Evolutionary conservation across 2,888 invertebrate genomes (phyloP).

Genomic region (Busseola fusca): DNA sequence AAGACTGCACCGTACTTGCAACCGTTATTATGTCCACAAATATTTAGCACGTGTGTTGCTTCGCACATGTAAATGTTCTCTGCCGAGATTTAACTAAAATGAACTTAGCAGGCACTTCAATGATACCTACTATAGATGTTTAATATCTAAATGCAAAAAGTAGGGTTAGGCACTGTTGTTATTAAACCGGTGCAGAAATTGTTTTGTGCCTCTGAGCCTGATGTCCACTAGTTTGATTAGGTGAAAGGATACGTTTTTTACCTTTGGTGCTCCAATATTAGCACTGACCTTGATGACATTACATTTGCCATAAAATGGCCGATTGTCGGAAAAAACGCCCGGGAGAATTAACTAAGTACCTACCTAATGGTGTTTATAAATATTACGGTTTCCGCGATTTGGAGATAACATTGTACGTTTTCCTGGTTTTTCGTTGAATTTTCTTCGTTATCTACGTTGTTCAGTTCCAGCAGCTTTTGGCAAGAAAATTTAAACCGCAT

Average conservation of each 20-base stretch:
- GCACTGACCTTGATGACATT: conserved; percentile 74
- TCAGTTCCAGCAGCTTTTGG: neutral
- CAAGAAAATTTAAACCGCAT: neutral
- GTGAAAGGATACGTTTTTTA: conserved; percentile 74
- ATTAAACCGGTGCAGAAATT: conserved; percentile 53
- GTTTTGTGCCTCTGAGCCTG: conserved; percentile 42
- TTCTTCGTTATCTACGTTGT: neutral
- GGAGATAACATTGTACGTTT: conserved; percentile 33
- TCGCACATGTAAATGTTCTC: conserved; percentile 64
- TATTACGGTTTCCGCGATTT: neutral
- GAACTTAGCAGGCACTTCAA: conserved; percentile 76
- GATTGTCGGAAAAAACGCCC: conserved; percentile 14
- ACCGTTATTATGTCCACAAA: conserved; percentile 44
- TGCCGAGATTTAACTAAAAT: conserved; percentile 73
- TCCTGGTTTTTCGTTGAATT: neutral
- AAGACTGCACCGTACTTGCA: conserved; percentile 33
- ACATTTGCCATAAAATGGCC: conserved; percentile 51
- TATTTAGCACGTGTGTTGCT: conserved; percentile 56
- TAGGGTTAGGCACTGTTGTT: conserved; percentile 65
- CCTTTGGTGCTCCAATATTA: conserved; percentile 71
- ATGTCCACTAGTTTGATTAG: conserved; percentile 61
- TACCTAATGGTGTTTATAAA: conserved; percentile 41
- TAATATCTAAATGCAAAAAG: conserved; percentile 75
- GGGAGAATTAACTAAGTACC: conserved; percentile 14
- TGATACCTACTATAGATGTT: conserved; percentile 68